Evolutionary conservation across 2,113 vertebrate genomes (phyloP).

Genomic region (Pachycephala philippinensis): DNA sequence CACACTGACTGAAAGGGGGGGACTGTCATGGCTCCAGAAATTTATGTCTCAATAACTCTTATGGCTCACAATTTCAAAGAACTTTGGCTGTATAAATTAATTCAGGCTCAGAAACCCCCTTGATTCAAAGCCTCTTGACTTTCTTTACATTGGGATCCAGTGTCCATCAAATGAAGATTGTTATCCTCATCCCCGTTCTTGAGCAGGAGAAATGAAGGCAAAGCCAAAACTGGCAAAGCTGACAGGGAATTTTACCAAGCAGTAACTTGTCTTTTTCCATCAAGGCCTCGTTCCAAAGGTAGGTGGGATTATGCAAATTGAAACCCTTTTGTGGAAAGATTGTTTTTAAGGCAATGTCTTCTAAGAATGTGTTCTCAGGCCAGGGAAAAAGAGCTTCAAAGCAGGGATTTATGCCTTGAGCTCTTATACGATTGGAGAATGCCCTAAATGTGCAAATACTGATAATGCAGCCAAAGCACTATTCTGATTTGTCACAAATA

Average conservation of each 20-base stretch:
- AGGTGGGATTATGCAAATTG: neutral
- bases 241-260: neutral
- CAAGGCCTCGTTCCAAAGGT: neutral
- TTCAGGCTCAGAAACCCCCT: neutral
- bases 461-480: neutral
- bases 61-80: neutral
- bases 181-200: accelerated
- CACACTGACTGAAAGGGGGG: neutral
- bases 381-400: neutral
- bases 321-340: neutral
- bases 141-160: neutral
- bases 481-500: neutral
- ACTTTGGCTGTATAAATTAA: neutral
- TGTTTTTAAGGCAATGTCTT: neutral
- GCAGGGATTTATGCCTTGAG: neutral
- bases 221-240: neutral
- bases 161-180: neutral
- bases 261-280: neutral
- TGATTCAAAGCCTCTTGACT: neutral
- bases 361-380: neutral
- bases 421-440: neutral
- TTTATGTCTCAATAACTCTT: neutral
- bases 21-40: neutral
- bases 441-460: neutral
- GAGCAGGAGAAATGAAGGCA: neutral